Evolutionary conservation across 2,888 invertebrate genomes (phyloP).

Genomic region (Tiliacea aurago): DNA sequence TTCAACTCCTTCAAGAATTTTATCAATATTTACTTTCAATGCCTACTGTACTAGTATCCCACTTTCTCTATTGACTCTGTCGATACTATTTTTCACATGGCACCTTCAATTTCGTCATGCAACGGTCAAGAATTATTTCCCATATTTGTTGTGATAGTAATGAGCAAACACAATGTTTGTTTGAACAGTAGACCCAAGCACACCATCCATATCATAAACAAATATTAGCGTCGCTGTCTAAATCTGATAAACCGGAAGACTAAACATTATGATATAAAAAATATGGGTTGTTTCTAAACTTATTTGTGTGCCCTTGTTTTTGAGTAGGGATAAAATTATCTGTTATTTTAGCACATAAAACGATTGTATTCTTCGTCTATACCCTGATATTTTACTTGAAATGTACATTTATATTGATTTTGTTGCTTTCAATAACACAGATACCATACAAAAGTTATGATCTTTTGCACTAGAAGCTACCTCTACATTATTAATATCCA

Average conservation of each 20-base stretch:
- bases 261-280: slow-evolving; percentile 27
- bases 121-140: slow-evolving; percentile 51
- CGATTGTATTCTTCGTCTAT: neutral
- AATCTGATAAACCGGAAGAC: slow-evolving; percentile 39
- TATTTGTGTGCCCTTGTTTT: slow-evolving; percentile 26
- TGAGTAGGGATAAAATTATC: neutral
- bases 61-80: slow-evolving; percentile 52
- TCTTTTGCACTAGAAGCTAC: neutral
- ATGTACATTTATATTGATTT: neutral
- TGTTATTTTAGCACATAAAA: neutral
- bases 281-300: slow-evolving; percentile 26
- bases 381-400: neutral
- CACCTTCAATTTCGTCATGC: slow-evolving; percentile 47
- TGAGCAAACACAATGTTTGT: slow-evolving; percentile 58
- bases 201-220: slow-evolving; percentile 64
- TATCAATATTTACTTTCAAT: slow-evolving; percentile 30
- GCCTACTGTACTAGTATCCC: slow-evolving; percentile 48
- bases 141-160: slow-evolving; percentile 63
- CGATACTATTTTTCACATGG: slow-evolving; percentile 56
- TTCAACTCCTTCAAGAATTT: neutral
- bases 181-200: slow-evolving; percentile 46
- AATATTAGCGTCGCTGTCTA: slow-evolving; percentile 60
- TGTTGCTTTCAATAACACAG: neutral
- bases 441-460: neutral
- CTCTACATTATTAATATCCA: slow-evolving; percentile 47